phyloP scores from a whole-genome alignment of 2,888 invertebrate genomes.

The Amblyjoppa proteus region DNA sequence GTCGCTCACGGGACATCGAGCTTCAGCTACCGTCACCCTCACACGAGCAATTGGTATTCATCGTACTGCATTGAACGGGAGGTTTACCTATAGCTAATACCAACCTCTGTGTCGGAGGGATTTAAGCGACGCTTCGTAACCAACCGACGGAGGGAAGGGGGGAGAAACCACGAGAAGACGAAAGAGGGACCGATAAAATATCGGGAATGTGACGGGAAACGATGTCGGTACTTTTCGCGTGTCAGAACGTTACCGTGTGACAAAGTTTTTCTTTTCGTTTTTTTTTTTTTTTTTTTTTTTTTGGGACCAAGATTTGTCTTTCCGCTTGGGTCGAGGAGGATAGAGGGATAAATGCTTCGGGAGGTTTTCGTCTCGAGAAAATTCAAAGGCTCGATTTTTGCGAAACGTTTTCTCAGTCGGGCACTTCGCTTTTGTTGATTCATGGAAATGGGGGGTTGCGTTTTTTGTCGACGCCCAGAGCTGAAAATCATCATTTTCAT shows the following conservation, averaged over 20 bases:
- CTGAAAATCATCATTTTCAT: background rate
- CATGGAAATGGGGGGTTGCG: too few species aligned
- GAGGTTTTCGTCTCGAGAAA: background rate
- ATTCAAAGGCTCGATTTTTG: too few species aligned
- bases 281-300: too few species aligned
- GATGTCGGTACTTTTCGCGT: background rate
- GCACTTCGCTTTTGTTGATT: too few species aligned
- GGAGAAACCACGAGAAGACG: slow-evolving; percentile 1
- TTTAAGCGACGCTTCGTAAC: slow-evolving; percentile 44
- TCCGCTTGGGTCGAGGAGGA: background rate
- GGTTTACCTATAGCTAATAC: slow-evolving; percentile 57
- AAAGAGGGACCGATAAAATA: background rate
- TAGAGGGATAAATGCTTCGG: too few species aligned
- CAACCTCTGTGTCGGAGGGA: slow-evolving; percentile 44
- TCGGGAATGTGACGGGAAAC: slow-evolving; percentile 14
- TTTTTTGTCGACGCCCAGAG: background rate
- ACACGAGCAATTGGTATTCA: slow-evolving; percentile 65
- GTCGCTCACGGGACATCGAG: slow-evolving; percentile 60
- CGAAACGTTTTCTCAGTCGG: too few species aligned
- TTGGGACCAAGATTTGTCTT: background rate
- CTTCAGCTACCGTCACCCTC: slow-evolving; percentile 34
- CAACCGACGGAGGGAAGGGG: background rate
- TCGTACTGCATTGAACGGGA: slow-evolving; percentile 57
- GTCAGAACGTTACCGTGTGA: background rate
- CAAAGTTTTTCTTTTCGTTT: background rate